Evolutionary conservation across 2,113 vertebrate genomes (phyloP).

Genomic region (Orthonyx spaldingii): DNA sequence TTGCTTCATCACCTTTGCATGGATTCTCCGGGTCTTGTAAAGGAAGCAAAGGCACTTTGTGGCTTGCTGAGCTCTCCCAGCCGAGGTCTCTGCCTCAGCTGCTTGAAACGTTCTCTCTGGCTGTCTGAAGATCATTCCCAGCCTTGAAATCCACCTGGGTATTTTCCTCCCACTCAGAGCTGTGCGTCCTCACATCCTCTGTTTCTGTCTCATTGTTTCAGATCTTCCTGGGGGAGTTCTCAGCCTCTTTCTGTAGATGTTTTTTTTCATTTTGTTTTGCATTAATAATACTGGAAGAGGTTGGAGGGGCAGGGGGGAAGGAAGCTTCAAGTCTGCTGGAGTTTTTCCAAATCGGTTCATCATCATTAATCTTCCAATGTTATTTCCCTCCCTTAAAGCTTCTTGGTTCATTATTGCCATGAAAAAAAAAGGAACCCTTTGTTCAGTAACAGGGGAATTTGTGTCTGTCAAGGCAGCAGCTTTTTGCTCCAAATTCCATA

Average conservation of each 20-base stretch:
- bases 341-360: slow-evolving; percentile 10
- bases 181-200: not conserved
- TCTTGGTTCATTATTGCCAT: slow-evolving; percentile 1
- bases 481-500: slow-evolving; percentile 48
- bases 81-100: not conserved
- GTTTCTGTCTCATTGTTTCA: slow-evolving; percentile 17
- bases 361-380: slow-evolving; percentile 6
- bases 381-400: slow-evolving; percentile 30
- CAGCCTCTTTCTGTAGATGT: not conserved
- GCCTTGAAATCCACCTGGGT: slow-evolving; percentile 14
- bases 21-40: not conserved
- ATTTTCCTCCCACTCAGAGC: not conserved
- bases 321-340: slow-evolving; percentile 10
- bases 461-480: slow-evolving; percentile 32
- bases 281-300: slow-evolving; percentile 6
- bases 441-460: slow-evolving; percentile 37
- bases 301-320: not conserved
- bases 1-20: not conserved
- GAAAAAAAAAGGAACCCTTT: slow-evolving; percentile 32
- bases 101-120: not conserved
- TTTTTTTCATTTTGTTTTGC: not conserved
- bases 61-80: not conserved
- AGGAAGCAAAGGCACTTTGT: not conserved
- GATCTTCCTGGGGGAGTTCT: slow-evolving; percentile 32
- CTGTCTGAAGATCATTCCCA: not conserved